These are phyloP conservation scores for Drosophila limbata DNA, from an alignment of 2,888 invertebrate species.

Conservation along the genomic window DNA sequence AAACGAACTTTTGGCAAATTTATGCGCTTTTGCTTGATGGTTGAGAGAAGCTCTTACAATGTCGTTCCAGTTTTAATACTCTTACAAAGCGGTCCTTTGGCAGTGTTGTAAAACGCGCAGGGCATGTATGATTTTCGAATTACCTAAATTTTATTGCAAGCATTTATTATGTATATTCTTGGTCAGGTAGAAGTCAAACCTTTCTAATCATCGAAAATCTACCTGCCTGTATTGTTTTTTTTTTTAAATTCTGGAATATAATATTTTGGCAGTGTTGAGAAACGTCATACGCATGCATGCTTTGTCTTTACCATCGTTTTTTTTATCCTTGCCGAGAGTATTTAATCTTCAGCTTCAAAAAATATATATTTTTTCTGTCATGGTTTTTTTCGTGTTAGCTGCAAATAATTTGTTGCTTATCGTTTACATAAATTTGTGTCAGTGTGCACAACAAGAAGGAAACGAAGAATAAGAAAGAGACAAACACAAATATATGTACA, in stretches of 20 bases:
- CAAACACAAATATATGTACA: slow-evolving; percentile 6
- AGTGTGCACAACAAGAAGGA: slow-evolving; percentile 16
- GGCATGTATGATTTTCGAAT: neutral
- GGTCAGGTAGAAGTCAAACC: neutral
- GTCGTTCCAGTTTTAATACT: slow-evolving; percentile 36
- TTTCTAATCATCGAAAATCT: neutral
- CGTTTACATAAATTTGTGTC: slow-evolving; percentile 64
- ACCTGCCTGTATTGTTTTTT: neutral
- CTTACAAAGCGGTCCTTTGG: slow-evolving; percentile 11
- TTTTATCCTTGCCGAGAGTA: slow-evolving; percentile 14
- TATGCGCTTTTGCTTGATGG: slow-evolving; percentile 65
- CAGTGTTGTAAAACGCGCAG: neutral
- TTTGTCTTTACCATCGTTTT: neutral
- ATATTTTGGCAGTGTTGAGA: neutral
- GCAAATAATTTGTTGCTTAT: slow-evolving; percentile 49
- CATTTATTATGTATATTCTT: neutral
- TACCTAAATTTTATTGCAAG: neutral
- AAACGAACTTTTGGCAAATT: slow-evolving; percentile 63
- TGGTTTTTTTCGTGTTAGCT: slow-evolving; percentile 22
- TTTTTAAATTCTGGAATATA: no score
- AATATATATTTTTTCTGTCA: neutral
- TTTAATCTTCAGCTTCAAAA: neutral
- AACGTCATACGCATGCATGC: neutral
- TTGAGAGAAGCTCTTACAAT: slow-evolving; percentile 59
- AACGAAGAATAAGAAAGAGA: neutral